Base-by-base conservation (phyloP, 2,888 invertebrate genomes). In the Eulithis testata region DNA sequence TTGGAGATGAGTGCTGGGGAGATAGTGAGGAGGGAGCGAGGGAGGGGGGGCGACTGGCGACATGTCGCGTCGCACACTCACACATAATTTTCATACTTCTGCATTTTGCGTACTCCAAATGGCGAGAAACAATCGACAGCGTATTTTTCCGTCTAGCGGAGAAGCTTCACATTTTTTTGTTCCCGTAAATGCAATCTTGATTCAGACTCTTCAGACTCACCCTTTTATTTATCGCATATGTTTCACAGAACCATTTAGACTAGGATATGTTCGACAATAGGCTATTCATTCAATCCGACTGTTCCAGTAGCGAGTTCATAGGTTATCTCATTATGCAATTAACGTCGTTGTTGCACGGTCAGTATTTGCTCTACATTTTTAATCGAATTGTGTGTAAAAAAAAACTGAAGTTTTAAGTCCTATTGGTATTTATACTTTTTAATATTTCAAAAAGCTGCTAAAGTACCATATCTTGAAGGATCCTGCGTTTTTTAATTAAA, bases 1-100 rank as follows among this genome's bases (percentile, higher is more conserved):
- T 76, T 69, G 73, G 73, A 73, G 75, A 68, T 68, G 74, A 73
- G 74, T 67, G 68, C 59, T 49, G 65, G 72, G 60, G 74, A 72
- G 69, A 43, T 71, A 61, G 51, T 68, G 64, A 66, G 74, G 64
- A 68, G 72, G 70, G 21, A 21, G 21, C 21, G 21, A 21, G 44
- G 55, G 21, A 21, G 44, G 55, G 70, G 58, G 54, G 60, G 66
- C 21, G 60, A 62, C 57, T 65, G 69, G 71, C 72, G 72, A 82
- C 79, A 81, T 84, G 85, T 85, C 83, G 83, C 79, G 49, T 60
- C 56, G 84, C 80, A 81, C 86, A 82, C 82, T 81, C 83, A 76
- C 82, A 81, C 84, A 87, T 91, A 90, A 91, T 91, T 91, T 91
- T 90, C 89, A 89, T 90, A 87, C 88, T 87, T 21, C 86, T 84